Base-by-base conservation (phyloP, 1,140 invertebrate species). In the Brachystomella parvula region DNA sequence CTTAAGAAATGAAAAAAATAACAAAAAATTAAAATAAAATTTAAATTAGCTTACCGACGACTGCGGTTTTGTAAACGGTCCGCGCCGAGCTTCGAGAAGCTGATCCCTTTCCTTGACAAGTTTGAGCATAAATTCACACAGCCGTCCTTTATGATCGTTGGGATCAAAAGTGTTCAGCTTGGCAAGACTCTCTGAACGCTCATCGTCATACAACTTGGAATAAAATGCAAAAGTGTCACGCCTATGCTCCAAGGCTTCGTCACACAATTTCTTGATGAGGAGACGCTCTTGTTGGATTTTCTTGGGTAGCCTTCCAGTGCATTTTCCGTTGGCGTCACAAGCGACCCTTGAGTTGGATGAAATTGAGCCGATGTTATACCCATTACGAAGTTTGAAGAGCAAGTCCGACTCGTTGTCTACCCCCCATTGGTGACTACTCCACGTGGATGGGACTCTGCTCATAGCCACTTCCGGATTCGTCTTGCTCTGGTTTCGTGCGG, bases 61-160 rank as follows among this genome's bases (percentile, higher is more conserved):
- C 49, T 24, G 9, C n/a, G 39, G 49, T 17, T 12, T 9, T 12
- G 24, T 26, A 24, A 53, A 53, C 9, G 30, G 57, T 17, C 24
- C 24, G 15, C 57, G 2, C n/a, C 59, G 59, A 6, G 2, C 19
- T 2, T 35, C 30, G n/a, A 61, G 26, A 3, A 61, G 26, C 2
- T n/a, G 2, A 17, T 61, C 3, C 2, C 30, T 9, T 17, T 35
- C 59, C 2, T 2, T 17, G 2, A 61, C 31, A 19, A 32, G 39
- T 30, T 39, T 39, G 31, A 61, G n/a, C 32, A 61, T 39, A 26
- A 61, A 32, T 29, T 59, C 57, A 31, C 57, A 26, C 9, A 59
- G 57, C 29, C 12, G 6, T 3, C 12, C 30, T 31, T 59, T 61
- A 39, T 35, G 30, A 35, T 6, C 24, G n/a, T 39, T 31, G 19